Evolutionary conservation across 2,113 vertebrate genomes (phyloP).

Genomic region (Chaetops frenatus): DNA sequence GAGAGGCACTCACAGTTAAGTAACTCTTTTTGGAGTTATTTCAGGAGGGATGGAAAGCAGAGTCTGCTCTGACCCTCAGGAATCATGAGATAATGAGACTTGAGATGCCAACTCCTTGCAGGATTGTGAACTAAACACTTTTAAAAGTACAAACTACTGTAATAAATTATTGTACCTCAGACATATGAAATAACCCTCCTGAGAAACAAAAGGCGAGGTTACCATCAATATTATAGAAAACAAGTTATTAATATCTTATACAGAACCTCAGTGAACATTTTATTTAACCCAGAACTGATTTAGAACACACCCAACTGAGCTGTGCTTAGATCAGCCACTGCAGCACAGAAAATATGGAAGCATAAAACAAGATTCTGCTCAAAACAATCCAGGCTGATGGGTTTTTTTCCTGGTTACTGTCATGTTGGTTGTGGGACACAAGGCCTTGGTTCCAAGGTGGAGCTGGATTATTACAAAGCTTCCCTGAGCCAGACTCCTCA

Average conservation of each 20-base stretch:
- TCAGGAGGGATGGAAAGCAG: neutral
- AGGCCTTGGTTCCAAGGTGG: neutral
- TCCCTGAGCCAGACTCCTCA: neutral
- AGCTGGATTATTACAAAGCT: neutral
- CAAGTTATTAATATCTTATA: neutral
- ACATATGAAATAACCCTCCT: neutral
- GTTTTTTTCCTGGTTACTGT: neutral
- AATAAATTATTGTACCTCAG: neutral
- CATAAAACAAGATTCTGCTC: neutral
- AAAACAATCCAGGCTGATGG: neutral
- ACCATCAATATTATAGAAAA: neutral
- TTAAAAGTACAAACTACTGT: neutral
- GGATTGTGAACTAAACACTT: neutral
- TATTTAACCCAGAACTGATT: neutral
- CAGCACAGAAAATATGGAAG: neutral
- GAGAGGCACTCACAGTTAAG: neutral
- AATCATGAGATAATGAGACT: neutral
- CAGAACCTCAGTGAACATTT: neutral
- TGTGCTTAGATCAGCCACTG: neutral
- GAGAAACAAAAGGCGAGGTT: neutral
- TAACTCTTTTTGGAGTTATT: neutral
- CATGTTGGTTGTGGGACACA: accelerated
- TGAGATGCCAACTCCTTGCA: neutral
- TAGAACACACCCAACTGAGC: neutral
- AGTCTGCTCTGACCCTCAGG: neutral